Evolutionary conservation across 2,113 vertebrate species (phyloP).

Genomic region (Halcyon malimbica): DNA sequence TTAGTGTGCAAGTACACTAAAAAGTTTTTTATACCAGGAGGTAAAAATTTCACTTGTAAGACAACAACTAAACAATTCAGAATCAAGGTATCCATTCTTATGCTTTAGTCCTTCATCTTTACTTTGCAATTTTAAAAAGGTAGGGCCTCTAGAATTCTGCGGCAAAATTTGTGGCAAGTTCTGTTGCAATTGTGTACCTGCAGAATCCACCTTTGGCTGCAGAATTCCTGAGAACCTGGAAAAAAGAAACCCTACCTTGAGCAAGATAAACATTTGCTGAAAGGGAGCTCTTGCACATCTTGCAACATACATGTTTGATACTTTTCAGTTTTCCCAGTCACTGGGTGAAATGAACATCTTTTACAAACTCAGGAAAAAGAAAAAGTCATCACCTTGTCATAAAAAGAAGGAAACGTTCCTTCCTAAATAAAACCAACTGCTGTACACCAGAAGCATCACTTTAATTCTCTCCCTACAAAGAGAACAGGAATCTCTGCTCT

Average conservation of each 20-base stretch:
- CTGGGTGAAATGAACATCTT: slow-evolving; percentile 51
- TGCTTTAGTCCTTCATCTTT: slow-evolving; percentile 16
- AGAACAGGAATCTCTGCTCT: not conserved
- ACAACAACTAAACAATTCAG: slow-evolving; percentile 1
- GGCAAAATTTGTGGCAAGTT: slow-evolving; percentile 80
- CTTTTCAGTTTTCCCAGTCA: slow-evolving; percentile 57
- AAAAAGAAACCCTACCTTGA: slow-evolving; percentile 82
- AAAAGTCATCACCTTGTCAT: not conserved
- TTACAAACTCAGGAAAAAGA: slow-evolving; percentile 49
- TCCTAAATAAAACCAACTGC: not conserved
- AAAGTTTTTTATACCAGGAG: not conserved
- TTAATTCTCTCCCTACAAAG: not conserved
- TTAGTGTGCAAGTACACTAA: slow-evolving; percentile 17
- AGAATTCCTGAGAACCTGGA: slow-evolving; percentile 82
- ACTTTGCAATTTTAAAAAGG: slow-evolving; percentile 25
- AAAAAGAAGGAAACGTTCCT: not conserved
- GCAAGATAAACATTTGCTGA: slow-evolving; percentile 75
- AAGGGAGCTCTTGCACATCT: slow-evolving; percentile 76
- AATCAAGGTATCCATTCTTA: not conserved
- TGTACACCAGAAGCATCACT: not conserved
- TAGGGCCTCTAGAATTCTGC: slow-evolving; percentile 80
- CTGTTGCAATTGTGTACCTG: slow-evolving; percentile 81
- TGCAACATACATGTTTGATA: slow-evolving; percentile 61
- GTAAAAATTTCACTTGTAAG: not conserved
- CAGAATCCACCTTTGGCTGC: slow-evolving; percentile 82